Evolutionary conservation across 2,888 invertebrate species (phyloP), one percentile per base, ranked within the genome.

Genomic region (Acronicta alni): DNA sequence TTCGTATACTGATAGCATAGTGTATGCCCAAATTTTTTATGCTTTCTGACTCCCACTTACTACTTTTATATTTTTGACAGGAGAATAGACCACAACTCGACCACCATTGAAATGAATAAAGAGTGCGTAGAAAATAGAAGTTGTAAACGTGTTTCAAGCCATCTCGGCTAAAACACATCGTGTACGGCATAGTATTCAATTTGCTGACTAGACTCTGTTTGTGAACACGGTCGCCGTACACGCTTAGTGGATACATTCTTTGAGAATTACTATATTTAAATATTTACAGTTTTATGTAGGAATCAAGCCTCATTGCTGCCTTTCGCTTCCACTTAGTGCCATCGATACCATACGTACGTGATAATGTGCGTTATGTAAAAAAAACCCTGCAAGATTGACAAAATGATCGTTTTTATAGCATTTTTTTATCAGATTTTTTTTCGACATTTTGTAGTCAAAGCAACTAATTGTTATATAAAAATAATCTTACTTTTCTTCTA

Each of bases 311-410:
- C 71, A 64, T 57, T 45, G 12, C 8, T 57, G 37, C 41, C 12
- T 8, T 15, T 42, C 18, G n/a, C 35, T 47, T 43, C 43, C n/a
- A 18, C 37, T 35, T 44, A 43, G 46, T 47, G 49, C 63, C 23
- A 35, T 32, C 5, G 18, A 35, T 52, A 49, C 17, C 17, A 18
- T 10, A 41, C 39, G 26, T 42, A 48, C 20, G 14, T 15, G 41
- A 4, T 6, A 15, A 38, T 48, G 23, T 65, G 47, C 38, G 44
- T 39, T 52, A 51, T 51, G 6, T 54, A 47, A 51, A 57, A 54
- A 51, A 57, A 58, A 51, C 26, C 32, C 59, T 52, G 60, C 67
- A 72, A 72, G 72, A 68, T 66, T 67, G 67, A 51, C 72, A 68
- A 39, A 68, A 72, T 55, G 51, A 48, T 35, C 9, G 8, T 42